A percentile compares a stretch with the other conserved stretches of the same genome.
Evolutionary conservation across 2,797 vertebrate genomes (phyloP).

Genomic region (Sebastes iracundus): DNA sequence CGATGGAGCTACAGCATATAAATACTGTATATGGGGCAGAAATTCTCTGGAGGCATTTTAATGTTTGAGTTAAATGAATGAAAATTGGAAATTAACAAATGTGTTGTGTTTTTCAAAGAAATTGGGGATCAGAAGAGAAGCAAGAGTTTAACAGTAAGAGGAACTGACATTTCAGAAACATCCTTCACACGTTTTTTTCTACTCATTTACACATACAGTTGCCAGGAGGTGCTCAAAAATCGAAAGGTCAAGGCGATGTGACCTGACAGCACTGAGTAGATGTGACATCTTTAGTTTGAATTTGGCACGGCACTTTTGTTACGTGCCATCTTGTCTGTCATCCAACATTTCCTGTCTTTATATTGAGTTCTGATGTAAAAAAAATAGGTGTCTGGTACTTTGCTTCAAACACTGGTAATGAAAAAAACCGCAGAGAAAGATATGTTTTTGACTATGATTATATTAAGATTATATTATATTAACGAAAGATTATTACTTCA

Average conservation of each 20-base stretch:
- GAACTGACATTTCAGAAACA: background rate
- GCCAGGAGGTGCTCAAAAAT: background rate
- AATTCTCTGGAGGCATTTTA: background rate
- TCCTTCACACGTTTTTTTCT: background rate
- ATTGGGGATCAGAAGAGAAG: background rate
- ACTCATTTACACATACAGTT: background rate
- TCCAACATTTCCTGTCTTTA: background rate
- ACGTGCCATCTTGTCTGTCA: background rate
- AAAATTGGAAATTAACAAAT: background rate
- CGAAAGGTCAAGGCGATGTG: slow-evolving; percentile 5
- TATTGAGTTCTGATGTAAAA: background rate
- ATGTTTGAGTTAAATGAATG: background rate
- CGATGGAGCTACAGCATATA: background rate
- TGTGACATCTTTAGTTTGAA: background rate
- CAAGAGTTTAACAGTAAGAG: background rate
- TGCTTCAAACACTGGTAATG: background rate
- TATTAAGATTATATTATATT: background rate
- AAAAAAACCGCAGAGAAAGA: background rate
- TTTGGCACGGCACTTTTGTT: background rate
- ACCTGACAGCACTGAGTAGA: background rate
- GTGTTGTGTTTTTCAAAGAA: background rate
- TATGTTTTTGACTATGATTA: background rate
- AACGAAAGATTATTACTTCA: background rate
- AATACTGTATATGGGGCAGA: background rate
- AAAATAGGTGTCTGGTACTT: background rate